Conservation (phyloP, 2,797 vertebrate genomes). For the Pantherophis alleghaniensis region DNA sequence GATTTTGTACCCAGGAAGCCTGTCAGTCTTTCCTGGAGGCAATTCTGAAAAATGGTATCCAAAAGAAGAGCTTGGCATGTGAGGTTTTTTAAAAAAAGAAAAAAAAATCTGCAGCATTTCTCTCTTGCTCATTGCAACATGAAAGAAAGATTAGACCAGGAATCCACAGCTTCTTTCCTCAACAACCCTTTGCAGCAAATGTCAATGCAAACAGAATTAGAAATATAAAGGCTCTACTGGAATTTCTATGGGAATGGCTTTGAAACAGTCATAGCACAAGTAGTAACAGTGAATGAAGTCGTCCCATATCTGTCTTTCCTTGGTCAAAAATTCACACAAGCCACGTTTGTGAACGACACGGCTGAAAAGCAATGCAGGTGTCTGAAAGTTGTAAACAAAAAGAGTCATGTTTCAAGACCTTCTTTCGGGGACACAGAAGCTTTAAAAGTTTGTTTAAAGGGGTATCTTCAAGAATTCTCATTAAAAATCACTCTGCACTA, state of each 20-base stretch:
- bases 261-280: background rate
- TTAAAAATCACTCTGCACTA: background rate
- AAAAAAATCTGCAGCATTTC: conserved; percentile 5
- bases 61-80: conserved; percentile 57
- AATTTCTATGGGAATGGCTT: background rate
- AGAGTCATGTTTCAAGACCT: background rate
- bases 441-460: background rate
- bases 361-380: background rate
- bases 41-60: conserved; percentile 58
- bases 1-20: conserved; percentile 59
- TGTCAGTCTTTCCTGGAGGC: conserved; percentile 63
- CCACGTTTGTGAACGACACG: background rate
- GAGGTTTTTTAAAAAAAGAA: conserved; percentile 40
- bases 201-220: background rate
- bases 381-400: background rate
- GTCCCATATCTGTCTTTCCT: background rate
- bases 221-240: background rate
- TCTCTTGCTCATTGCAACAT: conserved; percentile 51
- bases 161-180: conserved; percentile 44
- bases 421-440: background rate
- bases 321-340: background rate
- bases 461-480: background rate
- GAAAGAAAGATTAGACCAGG: conserved; percentile 41
- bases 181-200: conserved; percentile 34
- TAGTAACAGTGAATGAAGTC: background rate